Base-by-base conservation (phyloP, 1,140 invertebrate genomes). In the Drosophila nikananu region DNA sequence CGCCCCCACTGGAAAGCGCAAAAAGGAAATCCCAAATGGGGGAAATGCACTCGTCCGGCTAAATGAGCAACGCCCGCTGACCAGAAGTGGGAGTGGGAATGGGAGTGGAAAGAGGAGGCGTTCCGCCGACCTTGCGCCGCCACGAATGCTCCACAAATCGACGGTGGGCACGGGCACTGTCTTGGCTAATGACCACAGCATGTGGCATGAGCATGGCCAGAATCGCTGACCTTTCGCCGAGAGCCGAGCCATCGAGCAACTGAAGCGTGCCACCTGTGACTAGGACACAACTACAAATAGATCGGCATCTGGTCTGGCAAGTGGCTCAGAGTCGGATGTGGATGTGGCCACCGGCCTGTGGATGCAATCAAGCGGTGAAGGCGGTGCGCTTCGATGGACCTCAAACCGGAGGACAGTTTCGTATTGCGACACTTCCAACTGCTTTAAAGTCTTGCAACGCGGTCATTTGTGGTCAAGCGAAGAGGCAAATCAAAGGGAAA, bases 331-430 rank as follows among this genome's bases (percentile, higher is more conserved):
- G 49, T 37, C 67, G 59, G 59, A 76, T 64, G 49, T 76, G 58
- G 79, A 81, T 55, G 61, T 60, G 63, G 64, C 68, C 52, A 60
- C 27, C 79, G 68, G 68, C 62, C 49, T 54, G 57, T 76, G 62
- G 66, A 81, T 48, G 83, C 84, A 87, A 87, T 87, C 73, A 81
- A 84, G 81, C 84, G 73, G 32, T 23, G 71, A 70, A 73, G 57
- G 71, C 83, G 77, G 84, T 78, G 80, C 83, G 83, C 83, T 83
- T 87, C 62, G 73, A 49, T 87, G 77, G 64, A 74, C 79, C 79
- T 72, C 55, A 78, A 61, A 37, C 72, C 65, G 66, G 67, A 68
- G 70, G 54, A 59, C 68, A 59, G 66, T 57, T 66, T 66, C 59
- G 52, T 25, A 79, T 87, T 89, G 83, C 81, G 77, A 87, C 84